These are phyloP conservation scores for Tetragnatha versicolor DNA, from an alignment of 1,140 invertebrate species.

Conservation along the genomic window DNA sequence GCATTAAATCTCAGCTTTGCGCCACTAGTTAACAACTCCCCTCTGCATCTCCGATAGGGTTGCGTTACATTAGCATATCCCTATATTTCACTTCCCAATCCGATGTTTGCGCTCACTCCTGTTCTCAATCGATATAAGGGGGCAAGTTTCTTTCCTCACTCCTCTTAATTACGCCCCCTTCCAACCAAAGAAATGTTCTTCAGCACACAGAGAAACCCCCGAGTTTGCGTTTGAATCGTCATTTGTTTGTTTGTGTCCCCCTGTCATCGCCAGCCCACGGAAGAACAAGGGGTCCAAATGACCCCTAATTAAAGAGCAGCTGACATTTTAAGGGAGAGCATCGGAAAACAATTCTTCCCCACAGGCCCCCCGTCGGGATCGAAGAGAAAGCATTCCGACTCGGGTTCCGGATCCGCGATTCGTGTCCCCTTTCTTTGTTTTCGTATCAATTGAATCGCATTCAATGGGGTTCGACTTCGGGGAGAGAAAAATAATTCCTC, in stretches of 20 bases:
- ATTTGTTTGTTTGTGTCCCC: conserved; percentile 45
- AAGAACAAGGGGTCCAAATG: conserved; percentile 48
- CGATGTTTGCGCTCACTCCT: too few relatives aligned
- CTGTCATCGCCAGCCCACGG: conserved; percentile 35
- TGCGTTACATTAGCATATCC: too few relatives aligned
- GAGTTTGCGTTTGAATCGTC: conserved; percentile 51
- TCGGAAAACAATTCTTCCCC: conserved; percentile 44
- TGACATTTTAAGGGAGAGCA: conserved; percentile 47
- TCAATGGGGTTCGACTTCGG: conserved; percentile 1
- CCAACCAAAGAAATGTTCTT: too few relatives aligned
- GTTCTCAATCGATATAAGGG: too few relatives aligned
- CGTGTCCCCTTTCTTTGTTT: conserved; percentile 31
- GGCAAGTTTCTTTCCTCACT: too few relatives aligned
- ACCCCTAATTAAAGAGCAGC: conserved; percentile 53
- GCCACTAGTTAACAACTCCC: too few relatives aligned
- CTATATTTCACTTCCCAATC: too few relatives aligned
- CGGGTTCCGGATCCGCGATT: background rate
- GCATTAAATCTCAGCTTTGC: too few relatives aligned
- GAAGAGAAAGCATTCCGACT: conserved; percentile 34
- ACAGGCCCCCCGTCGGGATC: conserved; percentile 33
- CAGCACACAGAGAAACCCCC: background rate
- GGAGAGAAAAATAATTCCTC: background rate
- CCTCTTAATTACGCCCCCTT: too few relatives aligned
- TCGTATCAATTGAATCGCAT: conserved; percentile 11
- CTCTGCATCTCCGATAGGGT: too few relatives aligned